Base-by-base conservation (phyloP, 2,113 vertebrate species). In the Petrocephalus zakoni region DNA sequence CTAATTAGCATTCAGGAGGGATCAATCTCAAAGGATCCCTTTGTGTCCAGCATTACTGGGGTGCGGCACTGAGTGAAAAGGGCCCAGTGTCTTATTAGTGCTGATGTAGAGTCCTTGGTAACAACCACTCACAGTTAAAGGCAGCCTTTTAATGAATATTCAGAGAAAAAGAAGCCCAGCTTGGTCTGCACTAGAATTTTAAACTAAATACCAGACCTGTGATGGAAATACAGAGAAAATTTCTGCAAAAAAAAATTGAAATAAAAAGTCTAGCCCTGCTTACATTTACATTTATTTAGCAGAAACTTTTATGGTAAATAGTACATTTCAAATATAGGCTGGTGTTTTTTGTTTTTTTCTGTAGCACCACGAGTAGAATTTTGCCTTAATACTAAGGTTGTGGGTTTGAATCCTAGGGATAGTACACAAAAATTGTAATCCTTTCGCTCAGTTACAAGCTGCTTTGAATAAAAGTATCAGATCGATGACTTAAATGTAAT, bases 171-270 rank as follows among this genome's bases (percentile, higher is more conserved):
- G 58, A 75, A 47, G 29, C 13, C 49, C 11, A 37, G 68, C 22
- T 19, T 75, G 51, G n/a, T 78, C n/a, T 78, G 42, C 15, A 47
- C 68, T 68, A 88, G 49, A 88, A 88, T 78, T 78, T 78, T 53
- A 81, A 21, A 22, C 4, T 64, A 68, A 37, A 46, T 81, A 47
- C 46, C 61, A 49, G 58, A 49, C 9, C 58, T 72, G 46, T 25
- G 22, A 64, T 68, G 58, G 58, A 64, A 46, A 68, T 68, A 29
- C 61, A 61, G 15, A 11, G 58, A 86, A 46, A 1, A 37, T 42
- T 78, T 78, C 72, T 78, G 13, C 42, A 42, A 42, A 42, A 42
- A 42, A 42, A 42, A 42, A 42, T 42, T n/a, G n/a, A n/a, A n/a
- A n/a, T n/a, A n/a, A n/a, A n/a, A 42, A 42, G n/a, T n/a, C n/a